Evolutionary conservation across 2,113 vertebrate species (phyloP).

Genomic region (Megaleporinus macrocephalus): DNA sequence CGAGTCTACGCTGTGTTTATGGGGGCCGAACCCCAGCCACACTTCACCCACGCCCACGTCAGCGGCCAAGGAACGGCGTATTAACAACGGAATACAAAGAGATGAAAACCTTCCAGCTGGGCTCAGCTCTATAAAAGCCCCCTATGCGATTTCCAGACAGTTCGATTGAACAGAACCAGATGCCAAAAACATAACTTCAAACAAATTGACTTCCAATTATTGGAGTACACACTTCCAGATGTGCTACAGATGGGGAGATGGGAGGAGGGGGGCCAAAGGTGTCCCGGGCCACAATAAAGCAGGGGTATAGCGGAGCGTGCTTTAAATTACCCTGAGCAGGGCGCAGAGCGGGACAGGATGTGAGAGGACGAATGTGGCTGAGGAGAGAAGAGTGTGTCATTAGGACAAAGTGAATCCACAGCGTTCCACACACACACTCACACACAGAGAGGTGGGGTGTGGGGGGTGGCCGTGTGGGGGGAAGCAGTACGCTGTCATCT

Average conservation of each 20-base stretch:
- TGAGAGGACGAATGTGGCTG: constrained; percentile 67
- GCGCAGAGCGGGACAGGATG: constrained; percentile 70
- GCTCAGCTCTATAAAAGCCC: constrained; percentile 73
- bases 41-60: constrained; percentile 67
- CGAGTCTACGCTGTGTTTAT: constrained; percentile 62
- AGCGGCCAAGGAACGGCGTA: constrained; percentile 60
- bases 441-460: not conserved
- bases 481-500: constrained; percentile 30
- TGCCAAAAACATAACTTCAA: constrained; percentile 85
- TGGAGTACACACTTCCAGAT: constrained; percentile 80
- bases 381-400: constrained; percentile 66
- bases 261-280: constrained; percentile 67
- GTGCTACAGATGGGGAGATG: constrained; percentile 78
- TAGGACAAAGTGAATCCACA: constrained; percentile 72
- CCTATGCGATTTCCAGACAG: constrained; percentile 79
- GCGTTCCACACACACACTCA: constrained; percentile 22
- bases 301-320: constrained; percentile 70
- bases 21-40: constrained; percentile 68
- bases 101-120: constrained; percentile 60
- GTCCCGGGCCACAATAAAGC: constrained; percentile 72
- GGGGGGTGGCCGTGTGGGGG: not conserved
- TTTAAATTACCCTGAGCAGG: constrained; percentile 71
- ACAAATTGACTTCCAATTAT: constrained; percentile 87
- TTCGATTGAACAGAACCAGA: constrained; percentile 79
- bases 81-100: constrained; percentile 68